Evolutionary conservation across 2,888 invertebrate genomes (phyloP), one percentile per base, ranked within the genome.

Genomic region (Pomacea canaliculata): DNA sequence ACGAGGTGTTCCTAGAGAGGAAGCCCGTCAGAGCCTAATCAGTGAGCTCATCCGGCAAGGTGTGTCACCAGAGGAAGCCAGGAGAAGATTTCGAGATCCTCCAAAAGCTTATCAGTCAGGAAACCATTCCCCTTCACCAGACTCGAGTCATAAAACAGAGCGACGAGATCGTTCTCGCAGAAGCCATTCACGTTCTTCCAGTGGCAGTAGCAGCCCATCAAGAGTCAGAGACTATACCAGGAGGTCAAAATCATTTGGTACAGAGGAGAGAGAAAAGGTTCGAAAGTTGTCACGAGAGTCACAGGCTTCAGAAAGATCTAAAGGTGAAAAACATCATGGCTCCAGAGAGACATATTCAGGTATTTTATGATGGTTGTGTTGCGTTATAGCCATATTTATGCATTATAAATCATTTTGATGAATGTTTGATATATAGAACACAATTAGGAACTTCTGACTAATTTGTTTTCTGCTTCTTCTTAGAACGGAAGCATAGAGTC

Each of bases 1-100:
- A 56, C 69, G 76, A n/a, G 71, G 71, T 37, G 69, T 71, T 27
- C 71, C 72, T n/a, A 60, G 72, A 16, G 71, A 71, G 49, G 68
- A 72, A 46, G 60, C 69, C 60, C 69, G 68, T n/a, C 19, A 37
- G 16, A 60, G 59, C 27, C 73, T 63, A 69, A 78, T 71, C 18
- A 48, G 67, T 18, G 74, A 74, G 49, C 56, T 65, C 51, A 71
- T 65, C 10, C 69, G 63, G 46, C 60, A 49, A 62, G 78, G 74
- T 1, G 78, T 74, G 37, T 70, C 78, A 18, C 48, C 63, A 18
- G 67, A 75, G 48, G 74, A 68, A 67, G 73, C 70, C 23, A 37
- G 56, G 46, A 49, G 60, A 27, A 65, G 71, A 49, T 71, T 71
- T 59, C 49, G 67, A 16, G 73, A 69, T 16, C 8, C 63, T 16